Conservation (phyloP, 1,140 invertebrate genomes). For the Achatina immaculata region DNA sequence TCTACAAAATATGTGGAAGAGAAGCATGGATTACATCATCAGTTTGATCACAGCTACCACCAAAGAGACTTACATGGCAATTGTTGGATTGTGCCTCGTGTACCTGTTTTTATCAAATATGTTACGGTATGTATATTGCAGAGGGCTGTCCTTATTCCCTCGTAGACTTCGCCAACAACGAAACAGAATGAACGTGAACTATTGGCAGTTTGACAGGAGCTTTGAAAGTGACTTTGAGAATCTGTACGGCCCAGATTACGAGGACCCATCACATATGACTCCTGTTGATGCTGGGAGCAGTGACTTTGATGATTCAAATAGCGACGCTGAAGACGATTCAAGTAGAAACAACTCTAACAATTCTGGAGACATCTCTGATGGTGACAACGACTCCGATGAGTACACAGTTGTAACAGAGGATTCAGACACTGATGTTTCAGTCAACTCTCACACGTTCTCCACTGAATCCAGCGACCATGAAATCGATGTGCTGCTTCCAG, state of each 20-base stretch:
- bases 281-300: not conserved
- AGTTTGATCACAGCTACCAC: conserved; percentile 20
- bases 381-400: conserved; percentile 26
- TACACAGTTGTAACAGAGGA: conserved; percentile 33
- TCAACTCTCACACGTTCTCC: conserved; percentile 46
- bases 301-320: conserved; percentile 2
- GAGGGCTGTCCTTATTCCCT: conserved; percentile 38
- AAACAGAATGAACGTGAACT: not conserved
- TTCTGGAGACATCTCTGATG: not conserved
- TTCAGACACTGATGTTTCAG: conserved; percentile 46
- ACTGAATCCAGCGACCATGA: conserved; percentile 49
- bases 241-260: not conserved
- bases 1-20: conserved; percentile 20
- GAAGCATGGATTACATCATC: not conserved
- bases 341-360: conserved; percentile 40
- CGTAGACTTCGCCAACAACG: not conserved
- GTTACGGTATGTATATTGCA: conserved; percentile 19
- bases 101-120: conserved; percentile 38
- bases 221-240: conserved; percentile 47
- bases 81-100: conserved; percentile 38
- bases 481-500: conserved; percentile 62
- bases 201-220: conserved; percentile 17
- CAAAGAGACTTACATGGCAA: conserved; percentile 44
- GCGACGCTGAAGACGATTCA: conserved; percentile 12
- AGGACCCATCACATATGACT: not conserved